Percentiles rank a stretch among this genome's conserved stretches.
phyloP scores from a whole-genome alignment of 2,797 vertebrate genomes.

The Taeniopygia guttata region DNA sequence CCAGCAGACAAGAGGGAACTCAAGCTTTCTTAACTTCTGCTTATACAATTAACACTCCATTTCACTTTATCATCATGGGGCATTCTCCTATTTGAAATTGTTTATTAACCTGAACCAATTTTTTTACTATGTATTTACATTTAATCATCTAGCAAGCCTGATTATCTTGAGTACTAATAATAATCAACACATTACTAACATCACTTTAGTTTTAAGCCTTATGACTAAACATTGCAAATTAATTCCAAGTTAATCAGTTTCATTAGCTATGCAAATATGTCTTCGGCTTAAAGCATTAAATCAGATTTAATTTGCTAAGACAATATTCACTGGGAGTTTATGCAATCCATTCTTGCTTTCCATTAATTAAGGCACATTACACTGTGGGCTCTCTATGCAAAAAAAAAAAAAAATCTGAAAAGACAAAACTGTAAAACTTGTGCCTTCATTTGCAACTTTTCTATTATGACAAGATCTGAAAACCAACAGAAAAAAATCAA shows the following conservation, averaged over 20 bases:
- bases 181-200: slow-evolving; percentile 68
- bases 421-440: background rate
- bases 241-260: slow-evolving; percentile 64
- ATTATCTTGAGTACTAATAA: slow-evolving; percentile 69
- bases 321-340: slow-evolving; percentile 28
- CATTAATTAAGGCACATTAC: background rate
- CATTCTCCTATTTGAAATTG: slow-evolving; percentile 24
- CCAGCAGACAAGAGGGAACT: background rate
- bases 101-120: slow-evolving; percentile 52
- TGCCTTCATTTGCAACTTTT: background rate
- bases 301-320: slow-evolving; percentile 56
- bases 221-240: slow-evolving; percentile 62
- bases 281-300: slow-evolving; percentile 55
- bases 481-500: background rate
- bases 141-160: slow-evolving; percentile 65
- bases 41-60: background rate
- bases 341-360: slow-evolving; percentile 14
- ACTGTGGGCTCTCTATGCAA: background rate
- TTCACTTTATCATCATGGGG: background rate
- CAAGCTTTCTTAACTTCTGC: background rate
- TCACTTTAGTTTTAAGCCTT: slow-evolving; percentile 48
- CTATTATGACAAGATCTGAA: background rate
- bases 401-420: background rate
- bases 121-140: slow-evolving; percentile 67
- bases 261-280: slow-evolving; percentile 68